Conservation (phyloP, 1,140 invertebrate genomes). For the Pseudomyrmex cubaensis region DNA sequence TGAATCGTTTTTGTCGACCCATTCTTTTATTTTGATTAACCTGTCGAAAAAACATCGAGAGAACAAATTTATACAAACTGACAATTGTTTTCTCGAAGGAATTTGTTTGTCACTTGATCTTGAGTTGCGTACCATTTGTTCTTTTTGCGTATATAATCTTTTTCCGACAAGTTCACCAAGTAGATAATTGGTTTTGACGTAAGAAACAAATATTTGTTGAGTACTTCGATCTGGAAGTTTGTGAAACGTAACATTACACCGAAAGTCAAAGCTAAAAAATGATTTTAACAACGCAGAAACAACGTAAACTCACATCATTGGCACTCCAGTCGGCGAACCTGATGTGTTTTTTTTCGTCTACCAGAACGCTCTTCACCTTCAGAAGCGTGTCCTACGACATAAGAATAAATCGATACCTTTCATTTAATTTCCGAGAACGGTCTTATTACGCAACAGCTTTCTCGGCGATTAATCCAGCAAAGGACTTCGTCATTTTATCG, state of each 20-base stretch:
- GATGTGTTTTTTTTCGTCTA: slow-evolving; percentile 97
- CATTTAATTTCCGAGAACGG: neutral
- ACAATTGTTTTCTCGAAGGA: neutral
- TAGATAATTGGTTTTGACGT: slow-evolving; percentile 99
- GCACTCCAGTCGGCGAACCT: slow-evolving; percentile 97
- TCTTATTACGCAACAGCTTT: slow-evolving; percentile 1
- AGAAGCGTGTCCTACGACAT: slow-evolving; percentile 91
- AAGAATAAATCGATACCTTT: slow-evolving; percentile 44
- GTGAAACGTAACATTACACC: neutral
- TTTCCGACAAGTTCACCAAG: slow-evolving; percentile 98
- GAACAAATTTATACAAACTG: neutral
- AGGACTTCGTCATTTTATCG: neutral
- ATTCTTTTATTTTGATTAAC: slow-evolving; percentile 99
- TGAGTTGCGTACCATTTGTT: slow-evolving; percentile 94
- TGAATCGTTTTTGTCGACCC: slow-evolving; percentile 99
- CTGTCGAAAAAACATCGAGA: slow-evolving; percentile 84
- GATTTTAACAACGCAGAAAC: neutral
- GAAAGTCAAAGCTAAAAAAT: neutral
- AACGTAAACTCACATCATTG: slow-evolving; percentile 93
- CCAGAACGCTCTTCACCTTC: slow-evolving; percentile 94
- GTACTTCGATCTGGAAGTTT: slow-evolving; percentile 94
- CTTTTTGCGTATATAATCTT: slow-evolving; percentile 99
- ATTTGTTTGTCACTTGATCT: neutral
- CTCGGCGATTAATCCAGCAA: slow-evolving; percentile 11
- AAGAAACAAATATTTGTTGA: slow-evolving; percentile 98